These are phyloP conservation scores for Propithecus perrieri DNA, from an alignment of 2,797 vertebrate species.

Conservation along the genomic window DNA sequence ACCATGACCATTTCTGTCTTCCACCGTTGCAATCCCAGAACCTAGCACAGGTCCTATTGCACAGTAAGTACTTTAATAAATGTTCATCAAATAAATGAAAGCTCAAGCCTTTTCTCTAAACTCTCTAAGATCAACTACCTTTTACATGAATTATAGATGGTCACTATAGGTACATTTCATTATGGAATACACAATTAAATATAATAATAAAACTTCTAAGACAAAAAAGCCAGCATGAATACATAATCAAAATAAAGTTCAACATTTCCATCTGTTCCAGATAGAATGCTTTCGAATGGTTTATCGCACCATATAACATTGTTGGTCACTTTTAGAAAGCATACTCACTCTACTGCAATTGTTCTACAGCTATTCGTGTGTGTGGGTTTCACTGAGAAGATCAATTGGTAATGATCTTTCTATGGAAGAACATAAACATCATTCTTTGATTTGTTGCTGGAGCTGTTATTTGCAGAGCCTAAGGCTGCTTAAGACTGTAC, in stretches of 20 bases:
- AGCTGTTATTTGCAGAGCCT: slow-evolving; percentile 42
- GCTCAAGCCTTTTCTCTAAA: background rate
- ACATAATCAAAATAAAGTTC: background rate
- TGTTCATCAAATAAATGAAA: background rate
- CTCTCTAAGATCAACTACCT: background rate
- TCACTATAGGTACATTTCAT: background rate
- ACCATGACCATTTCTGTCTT: background rate
- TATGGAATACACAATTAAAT: background rate
- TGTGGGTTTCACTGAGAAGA: slow-evolving; percentile 22
- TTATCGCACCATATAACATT: background rate
- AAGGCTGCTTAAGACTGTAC: slow-evolving; percentile 21
- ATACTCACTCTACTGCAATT: background rate
- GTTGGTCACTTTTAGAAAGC: background rate
- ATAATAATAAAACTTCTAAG: background rate
- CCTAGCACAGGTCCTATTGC: background rate
- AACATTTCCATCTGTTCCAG: background rate
- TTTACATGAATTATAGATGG: background rate
- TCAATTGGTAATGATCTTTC: slow-evolving; percentile 46
- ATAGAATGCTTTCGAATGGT: background rate
- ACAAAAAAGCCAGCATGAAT: background rate
- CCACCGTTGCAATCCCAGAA: background rate
- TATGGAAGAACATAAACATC: slow-evolving; percentile 35
- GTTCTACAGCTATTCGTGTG: background rate
- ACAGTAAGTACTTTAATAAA: background rate
- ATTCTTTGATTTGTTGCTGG: slow-evolving; percentile 27